Evolutionary conservation across 2,888 invertebrate genomes (phyloP), one percentile per base, ranked within the genome.

Genomic region (Ectobius pallidus): DNA sequence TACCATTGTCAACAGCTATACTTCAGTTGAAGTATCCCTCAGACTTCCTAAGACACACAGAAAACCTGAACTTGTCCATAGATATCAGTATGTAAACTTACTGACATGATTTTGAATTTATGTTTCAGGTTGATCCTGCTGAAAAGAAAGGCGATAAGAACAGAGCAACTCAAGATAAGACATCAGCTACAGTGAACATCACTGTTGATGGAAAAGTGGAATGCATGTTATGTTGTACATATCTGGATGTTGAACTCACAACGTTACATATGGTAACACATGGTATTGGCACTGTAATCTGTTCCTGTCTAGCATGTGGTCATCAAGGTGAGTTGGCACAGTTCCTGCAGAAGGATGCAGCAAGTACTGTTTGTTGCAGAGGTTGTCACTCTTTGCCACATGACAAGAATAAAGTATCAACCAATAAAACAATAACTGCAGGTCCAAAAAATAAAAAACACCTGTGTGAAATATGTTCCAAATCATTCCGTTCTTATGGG

Each of bases 391-490:
- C 72, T 46, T 39, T 52, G 11, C 22, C 18, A 2, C n/a, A 52
- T 22, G 46, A 32, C 22, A 70, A 70, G 44, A 16, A 16, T 16
- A 73, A 73, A 22, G 18, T 22, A 18, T 22, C 22, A 1, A 1
- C 63, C 2, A 39, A 62, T 18, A 63, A 25, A 16, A 22, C 18
- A 6, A 34, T 9, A 22, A 27, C 22, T 14, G 20, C n/a, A 11
- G 34, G 18, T 25, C 16, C 39, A 7, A 46, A n/a, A 16, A 75
- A 69, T n/a, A 44, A 52, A 42, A 30, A 34, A 18, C 44, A 69
- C 25, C 11, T 44, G n/a, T 78, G 77, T 73, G 77, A 78, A 69
- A 67, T 78, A n/a, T 78, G 77, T 65, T 73, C 71, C 42, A 77
- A 77, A 55, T 44, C 69, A 1, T 78, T 77, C 44, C 74, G 72